Base-by-base conservation (phyloP, 2,888 invertebrate species). In the Agrotis ipsilon region DNA sequence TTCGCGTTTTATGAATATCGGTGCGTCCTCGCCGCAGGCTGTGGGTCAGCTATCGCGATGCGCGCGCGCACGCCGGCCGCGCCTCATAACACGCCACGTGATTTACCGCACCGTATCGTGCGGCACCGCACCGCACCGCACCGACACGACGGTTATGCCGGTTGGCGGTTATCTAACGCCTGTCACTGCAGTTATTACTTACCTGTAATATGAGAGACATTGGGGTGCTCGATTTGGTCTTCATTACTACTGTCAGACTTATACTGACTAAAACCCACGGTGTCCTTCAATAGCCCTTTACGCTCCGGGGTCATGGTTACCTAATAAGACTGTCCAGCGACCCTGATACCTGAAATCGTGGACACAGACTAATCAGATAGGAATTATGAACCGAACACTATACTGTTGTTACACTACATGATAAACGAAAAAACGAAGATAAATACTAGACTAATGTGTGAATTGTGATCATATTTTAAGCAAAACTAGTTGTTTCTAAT, bases 21-120 rank as follows among this genome's bases (percentile, higher is more conserved):
- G 68, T 32, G 68, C 76, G 84, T 66, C 86, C 89, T 89, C 87
- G 88, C 90, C 90, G 84, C 74, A 72, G 89, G 90, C 90, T 88
- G 83, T 87, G 85, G 83, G 90, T 70, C 86, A 81, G 81, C 79
- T 75, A 86, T 85, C 82, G 80, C 80, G 80, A 84, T 83, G 83
- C 73, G 83, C 61, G 66, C 52, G 86, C 81, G 83, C 86, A 83
- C 83, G 82, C 81, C 77, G 75, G 67, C 74, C 64, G 67, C 68
- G 52, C 58, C 67, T 80, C 85, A 79, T 67, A 65, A 61, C 73
- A 72, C 72, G 67, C 49, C 57, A 67, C 48, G 64, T 74, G 79
- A 74, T 74, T 74, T 74, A 74, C 74, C 61, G 78, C 62, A 48
- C 72, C 64, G 62, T 68, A 16, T 57, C 60, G 77, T 72, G 66